These are phyloP conservation scores for Zoanthus sansibaricus DNA, from an alignment of 92 coral and sea anemone species.

Conservation along the genomic window DNA sequence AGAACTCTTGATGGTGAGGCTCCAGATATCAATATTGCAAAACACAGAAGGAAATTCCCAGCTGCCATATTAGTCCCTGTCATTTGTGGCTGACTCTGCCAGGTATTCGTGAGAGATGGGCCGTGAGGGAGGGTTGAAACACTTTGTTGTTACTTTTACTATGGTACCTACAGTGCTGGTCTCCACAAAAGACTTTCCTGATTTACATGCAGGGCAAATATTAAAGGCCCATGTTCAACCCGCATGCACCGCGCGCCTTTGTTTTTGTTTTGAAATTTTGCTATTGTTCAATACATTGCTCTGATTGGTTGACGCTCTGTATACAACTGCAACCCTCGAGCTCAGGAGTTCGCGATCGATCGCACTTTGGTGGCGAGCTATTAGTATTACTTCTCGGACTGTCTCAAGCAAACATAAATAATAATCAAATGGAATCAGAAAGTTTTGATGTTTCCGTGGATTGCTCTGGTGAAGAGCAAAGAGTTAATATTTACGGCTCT, in stretches of 20 bases:
- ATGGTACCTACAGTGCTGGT: slow-evolving; percentile 55
- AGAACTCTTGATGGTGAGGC: slow-evolving; percentile 58
- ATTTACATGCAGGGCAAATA: slow-evolving; percentile 62
- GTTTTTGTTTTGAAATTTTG: neutral
- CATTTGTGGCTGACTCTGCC: slow-evolving; percentile 67
- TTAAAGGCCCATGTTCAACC: neutral
- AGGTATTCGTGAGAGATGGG: slow-evolving; percentile 53
- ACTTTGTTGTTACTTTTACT: slow-evolving; percentile 53
- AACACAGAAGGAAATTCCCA: slow-evolving; percentile 58
- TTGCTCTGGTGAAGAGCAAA: slow-evolving; percentile 20
- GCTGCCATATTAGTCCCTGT: slow-evolving; percentile 66
- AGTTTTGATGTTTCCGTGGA: slow-evolving; percentile 19
- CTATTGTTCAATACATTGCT: neutral
- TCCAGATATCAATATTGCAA: slow-evolving; percentile 59
- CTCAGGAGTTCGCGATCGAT: slow-evolving; percentile 25
- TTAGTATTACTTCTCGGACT: neutral
- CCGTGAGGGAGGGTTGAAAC: slow-evolving; percentile 59
- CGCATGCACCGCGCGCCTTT: neutral
- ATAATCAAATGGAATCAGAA: slow-evolving; percentile 4
- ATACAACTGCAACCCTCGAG: slow-evolving; percentile 12
- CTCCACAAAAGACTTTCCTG: slow-evolving; percentile 51
- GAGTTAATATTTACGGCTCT: slow-evolving; percentile 16
- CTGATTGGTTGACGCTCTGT: slow-evolving; percentile 1
- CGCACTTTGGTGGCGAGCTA: slow-evolving; percentile 19
- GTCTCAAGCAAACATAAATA: neutral